A percentile compares a stretch with the other conserved stretches of the same genome.
These are phyloP conservation scores for Linyphia triangularis DNA, from an alignment of 2,888 invertebrate genomes.

Conservation along the genomic window DNA sequence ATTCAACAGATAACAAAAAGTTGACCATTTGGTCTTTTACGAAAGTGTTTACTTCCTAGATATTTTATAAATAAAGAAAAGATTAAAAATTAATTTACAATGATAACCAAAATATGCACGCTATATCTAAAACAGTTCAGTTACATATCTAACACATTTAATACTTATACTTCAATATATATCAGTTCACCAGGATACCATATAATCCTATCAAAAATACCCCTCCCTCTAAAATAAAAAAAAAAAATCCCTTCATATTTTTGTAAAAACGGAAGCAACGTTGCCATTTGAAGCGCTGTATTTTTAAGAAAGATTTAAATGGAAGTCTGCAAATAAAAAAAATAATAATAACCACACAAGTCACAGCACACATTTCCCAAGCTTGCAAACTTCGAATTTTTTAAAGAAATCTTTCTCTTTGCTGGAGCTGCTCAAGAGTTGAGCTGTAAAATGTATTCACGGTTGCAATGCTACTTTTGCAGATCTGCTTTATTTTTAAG, in stretches of 20 bases:
- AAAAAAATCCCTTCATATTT: background rate
- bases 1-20: no score
- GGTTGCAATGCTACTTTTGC: background rate
- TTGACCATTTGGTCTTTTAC: no score
- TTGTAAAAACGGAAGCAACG: background rate
- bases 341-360: background rate
- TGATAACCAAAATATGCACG: no score
- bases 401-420: background rate
- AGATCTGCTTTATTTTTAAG: slow-evolving; percentile 15
- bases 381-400: slow-evolving; percentile 22
- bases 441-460: slow-evolving; percentile 25
- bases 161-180: background rate
- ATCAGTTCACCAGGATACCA: background rate
- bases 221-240: background rate
- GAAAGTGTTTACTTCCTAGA: no score
- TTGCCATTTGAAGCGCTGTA: background rate
- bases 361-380: background rate
- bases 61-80: no score
- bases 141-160: no score
- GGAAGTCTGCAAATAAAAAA: background rate
- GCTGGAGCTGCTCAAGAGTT: background rate
- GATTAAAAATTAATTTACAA: no score
- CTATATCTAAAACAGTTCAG: no score
- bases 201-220: background rate
- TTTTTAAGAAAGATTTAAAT: background rate